Evolutionary conservation across 2,888 invertebrate species (phyloP).

Genomic region (Chesias legatella): DNA sequence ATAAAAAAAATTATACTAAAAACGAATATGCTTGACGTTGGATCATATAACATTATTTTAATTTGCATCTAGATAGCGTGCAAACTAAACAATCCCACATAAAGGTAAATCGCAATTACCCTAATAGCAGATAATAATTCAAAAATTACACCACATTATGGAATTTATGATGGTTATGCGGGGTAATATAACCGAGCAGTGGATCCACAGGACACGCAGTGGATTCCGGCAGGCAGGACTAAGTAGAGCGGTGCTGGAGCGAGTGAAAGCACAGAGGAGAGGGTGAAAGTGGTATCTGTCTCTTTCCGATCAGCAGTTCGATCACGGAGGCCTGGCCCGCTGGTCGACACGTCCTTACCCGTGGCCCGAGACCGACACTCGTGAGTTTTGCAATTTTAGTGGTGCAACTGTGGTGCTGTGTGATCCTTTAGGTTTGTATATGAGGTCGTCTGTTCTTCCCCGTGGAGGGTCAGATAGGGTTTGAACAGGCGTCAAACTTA

Average conservation of each 20-base stretch:
- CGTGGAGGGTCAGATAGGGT: no score
- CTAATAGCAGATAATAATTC: slow-evolving; percentile 60
- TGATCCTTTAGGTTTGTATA: slow-evolving; percentile 28
- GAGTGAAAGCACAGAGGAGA: slow-evolving; percentile 17
- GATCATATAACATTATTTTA: no score
- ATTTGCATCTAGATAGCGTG: slow-evolving; percentile 25
- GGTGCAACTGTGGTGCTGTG: slow-evolving; percentile 10
- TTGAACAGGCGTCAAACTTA: no score
- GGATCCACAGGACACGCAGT: slow-evolving; percentile 50
- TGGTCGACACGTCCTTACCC: slow-evolving; percentile 19
- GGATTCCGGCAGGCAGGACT: slow-evolving; percentile 50
- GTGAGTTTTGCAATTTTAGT: slow-evolving; percentile 24
- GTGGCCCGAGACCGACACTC: slow-evolving; percentile 18
- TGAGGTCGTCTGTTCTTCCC: no score
- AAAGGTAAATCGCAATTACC: slow-evolving; percentile 56
- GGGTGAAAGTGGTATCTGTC: slow-evolving; percentile 71
- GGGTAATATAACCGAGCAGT: slow-evolving; percentile 56
- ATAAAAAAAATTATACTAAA: no score
- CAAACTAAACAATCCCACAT: slow-evolving; percentile 55
- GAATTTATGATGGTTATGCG: slow-evolving; percentile 56
- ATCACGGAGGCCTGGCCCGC: slow-evolving; percentile 13
- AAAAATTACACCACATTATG: slow-evolving; percentile 50
- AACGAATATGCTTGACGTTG: no score
- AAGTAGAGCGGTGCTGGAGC: slow-evolving; percentile 49
- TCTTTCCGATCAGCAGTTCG: slow-evolving; percentile 34